Conservation (phyloP, 2,797 vertebrate genomes). For the Agapornis canus region DNA sequence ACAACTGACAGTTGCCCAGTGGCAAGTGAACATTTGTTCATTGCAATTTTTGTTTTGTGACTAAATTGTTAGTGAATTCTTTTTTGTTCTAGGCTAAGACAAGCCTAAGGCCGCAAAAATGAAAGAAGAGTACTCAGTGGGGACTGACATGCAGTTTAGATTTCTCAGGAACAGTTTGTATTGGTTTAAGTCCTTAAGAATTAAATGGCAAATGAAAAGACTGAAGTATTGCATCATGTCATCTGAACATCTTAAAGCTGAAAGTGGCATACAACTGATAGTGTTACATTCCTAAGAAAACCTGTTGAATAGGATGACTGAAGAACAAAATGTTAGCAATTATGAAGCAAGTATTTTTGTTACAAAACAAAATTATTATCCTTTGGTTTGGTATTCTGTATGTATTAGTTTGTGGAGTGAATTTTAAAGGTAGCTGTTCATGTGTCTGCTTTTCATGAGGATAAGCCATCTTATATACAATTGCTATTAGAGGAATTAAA, state of each 20-base stretch:
- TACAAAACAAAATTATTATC: neutral
- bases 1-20: neutral
- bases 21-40: neutral
- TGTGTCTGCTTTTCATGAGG: neutral
- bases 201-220: neutral
- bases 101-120: neutral
- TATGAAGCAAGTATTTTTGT: neutral
- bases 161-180: neutral
- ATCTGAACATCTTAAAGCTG: neutral
- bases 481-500: neutral
- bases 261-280: neutral
- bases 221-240: neutral
- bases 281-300: neutral
- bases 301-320: neutral
- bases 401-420: neutral
- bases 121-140: rapidly evolving
- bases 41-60: rapidly evolving
- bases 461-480: neutral
- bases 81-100: neutral
- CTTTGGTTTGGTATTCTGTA: neutral
- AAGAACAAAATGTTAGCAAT: neutral
- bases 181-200: neutral
- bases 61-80: neutral
- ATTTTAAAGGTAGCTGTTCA: neutral
- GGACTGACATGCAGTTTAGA: neutral